Evolutionary conservation across 2,797 vertebrate species (phyloP).

Genomic region (Megalops cyprinoides): DNA sequence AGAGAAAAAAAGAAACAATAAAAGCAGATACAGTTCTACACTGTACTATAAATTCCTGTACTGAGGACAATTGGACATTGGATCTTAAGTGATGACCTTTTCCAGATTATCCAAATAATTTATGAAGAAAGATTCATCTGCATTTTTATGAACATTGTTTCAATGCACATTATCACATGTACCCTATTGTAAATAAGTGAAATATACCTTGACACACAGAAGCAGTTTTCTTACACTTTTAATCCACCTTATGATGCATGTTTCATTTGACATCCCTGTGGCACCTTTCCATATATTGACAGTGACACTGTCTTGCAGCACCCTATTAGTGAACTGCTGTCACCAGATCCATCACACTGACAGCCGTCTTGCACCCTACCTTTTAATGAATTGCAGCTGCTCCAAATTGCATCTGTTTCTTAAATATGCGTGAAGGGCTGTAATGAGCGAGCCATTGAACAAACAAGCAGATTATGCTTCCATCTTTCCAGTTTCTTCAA

Average conservation of each 20-base stretch:
- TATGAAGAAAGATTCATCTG: no score
- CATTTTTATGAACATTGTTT: no score
- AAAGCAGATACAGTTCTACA: no score
- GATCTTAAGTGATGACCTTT: no score
- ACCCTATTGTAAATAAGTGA: no score
- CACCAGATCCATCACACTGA: not conserved
- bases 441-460: not conserved
- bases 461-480: not conserved
- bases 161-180: no score
- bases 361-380: not conserved
- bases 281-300: not conserved
- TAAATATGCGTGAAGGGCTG: not conserved
- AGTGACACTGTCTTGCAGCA: not conserved
- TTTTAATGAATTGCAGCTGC: constrained; percentile 20
- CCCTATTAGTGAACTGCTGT: constrained; percentile 9
- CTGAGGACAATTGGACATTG: no score
- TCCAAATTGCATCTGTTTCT: constrained; percentile 8
- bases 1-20: not conserved
- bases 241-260: not conserved
- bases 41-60: no score
- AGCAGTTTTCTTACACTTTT: not conserved
- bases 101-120: no score
- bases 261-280: constrained; percentile 7
- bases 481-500: not conserved
- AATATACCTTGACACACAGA: not conserved